phyloP scores from a whole-genome alignment of 1,140 invertebrate genomes.

The Dendrolimus punctatus region DNA sequence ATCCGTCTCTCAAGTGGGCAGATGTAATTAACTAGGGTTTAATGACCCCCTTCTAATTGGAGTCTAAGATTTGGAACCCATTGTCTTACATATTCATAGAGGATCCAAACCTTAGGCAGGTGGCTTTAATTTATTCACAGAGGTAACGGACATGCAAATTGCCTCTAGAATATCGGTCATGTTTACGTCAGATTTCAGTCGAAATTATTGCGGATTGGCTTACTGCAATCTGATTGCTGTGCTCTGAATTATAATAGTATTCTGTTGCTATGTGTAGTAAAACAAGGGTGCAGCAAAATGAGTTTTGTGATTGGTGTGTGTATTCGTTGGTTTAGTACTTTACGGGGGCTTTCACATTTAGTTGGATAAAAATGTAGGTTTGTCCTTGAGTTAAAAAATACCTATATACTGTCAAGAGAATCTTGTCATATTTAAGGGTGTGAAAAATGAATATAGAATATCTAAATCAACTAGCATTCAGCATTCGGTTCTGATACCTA shows the following conservation, averaged over 20 bases:
- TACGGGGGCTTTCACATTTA: too few relatives aligned
- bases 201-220: slow-evolving; percentile 66
- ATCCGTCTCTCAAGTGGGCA: slow-evolving; percentile 28
- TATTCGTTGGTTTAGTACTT: neutral
- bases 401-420: too few relatives aligned
- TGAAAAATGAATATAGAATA: too few relatives aligned
- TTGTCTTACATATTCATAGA: slow-evolving; percentile 71
- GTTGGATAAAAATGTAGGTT: too few relatives aligned
- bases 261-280: slow-evolving; percentile 2
- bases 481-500: too few relatives aligned
- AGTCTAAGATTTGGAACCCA: slow-evolving; percentile 61
- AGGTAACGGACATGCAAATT: slow-evolving; percentile 67
- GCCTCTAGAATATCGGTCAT: slow-evolving; percentile 65
- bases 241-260: slow-evolving; percentile 25
- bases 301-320: neutral
- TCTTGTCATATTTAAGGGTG: too few relatives aligned
- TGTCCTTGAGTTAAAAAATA: too few relatives aligned
- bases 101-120: slow-evolving; percentile 45
- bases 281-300: slow-evolving; percentile 4
- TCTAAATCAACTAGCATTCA: too few relatives aligned
- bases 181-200: slow-evolving; percentile 65
- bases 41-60: slow-evolving; percentile 63
- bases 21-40: slow-evolving; percentile 56
- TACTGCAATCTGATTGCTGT: slow-evolving; percentile 22
- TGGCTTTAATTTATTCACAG: slow-evolving; percentile 64